phyloP scores from a whole-genome alignment of 2,797 vertebrate species.

The Helostoma temminkii region DNA sequence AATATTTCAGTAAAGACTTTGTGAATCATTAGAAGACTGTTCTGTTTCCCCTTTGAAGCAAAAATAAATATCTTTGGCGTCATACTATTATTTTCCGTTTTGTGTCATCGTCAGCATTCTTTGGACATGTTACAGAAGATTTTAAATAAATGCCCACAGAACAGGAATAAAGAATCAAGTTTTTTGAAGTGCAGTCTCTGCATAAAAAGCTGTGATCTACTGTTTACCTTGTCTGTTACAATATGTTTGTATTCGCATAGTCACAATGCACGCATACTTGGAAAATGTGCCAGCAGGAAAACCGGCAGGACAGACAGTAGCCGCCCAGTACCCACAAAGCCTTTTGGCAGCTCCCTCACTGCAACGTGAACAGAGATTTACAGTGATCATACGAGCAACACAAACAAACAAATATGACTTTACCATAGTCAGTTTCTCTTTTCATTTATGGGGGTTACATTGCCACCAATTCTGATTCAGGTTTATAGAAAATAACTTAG shows the following conservation, averaged over 20 bases:
- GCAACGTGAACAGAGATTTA: conserved; percentile 32
- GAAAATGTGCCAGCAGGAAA: conserved; percentile 54
- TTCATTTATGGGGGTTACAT: no score
- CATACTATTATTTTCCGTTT: background rate
- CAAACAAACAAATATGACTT: conserved; percentile 25
- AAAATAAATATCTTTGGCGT: background rate
- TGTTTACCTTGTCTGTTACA: conserved; percentile 15
- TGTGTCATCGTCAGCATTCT: background rate
- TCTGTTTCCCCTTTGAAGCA: conserved; percentile 12
- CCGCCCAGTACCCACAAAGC: conserved; percentile 44
- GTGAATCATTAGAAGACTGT: conserved; percentile 11
- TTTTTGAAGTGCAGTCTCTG: no score
- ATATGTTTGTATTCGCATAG: conserved; percentile 21
- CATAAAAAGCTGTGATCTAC: conserved; percentile 5
- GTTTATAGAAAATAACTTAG: conserved; percentile 1
- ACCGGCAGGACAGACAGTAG: conserved; percentile 44
- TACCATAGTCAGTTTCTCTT: conserved; percentile 10
- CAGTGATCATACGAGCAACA: conserved; percentile 32
- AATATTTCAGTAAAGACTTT: conserved; percentile 7
- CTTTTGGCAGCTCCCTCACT: conserved; percentile 51
- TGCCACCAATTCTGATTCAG: conserved; percentile 9
- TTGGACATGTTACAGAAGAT: no score
- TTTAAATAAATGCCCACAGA: no score
- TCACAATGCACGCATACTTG: conserved; percentile 20
- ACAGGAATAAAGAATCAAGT: no score